A percentile compares a stretch with the other conserved stretches of the same genome.
Evolutionary conservation across 1,140 invertebrate species (phyloP).

Genomic region (Saxidomus purpurata): DNA sequence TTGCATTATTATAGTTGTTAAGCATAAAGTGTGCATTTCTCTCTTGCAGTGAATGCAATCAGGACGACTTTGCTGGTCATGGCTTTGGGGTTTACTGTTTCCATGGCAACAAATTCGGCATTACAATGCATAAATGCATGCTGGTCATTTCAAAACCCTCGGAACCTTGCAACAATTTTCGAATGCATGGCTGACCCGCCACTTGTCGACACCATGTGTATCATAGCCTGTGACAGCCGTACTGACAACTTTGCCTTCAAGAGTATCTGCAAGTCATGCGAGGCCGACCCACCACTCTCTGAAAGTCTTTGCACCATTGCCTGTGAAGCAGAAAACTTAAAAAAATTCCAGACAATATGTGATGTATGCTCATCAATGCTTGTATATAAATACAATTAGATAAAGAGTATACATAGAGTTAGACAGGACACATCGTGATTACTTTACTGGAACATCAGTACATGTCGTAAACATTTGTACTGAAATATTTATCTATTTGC

Average conservation of each 20-base stretch:
- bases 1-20: no score
- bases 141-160: conserved; percentile 5
- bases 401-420: no score
- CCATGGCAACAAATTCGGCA: neutral
- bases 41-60: neutral
- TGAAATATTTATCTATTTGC: no score
- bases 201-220: neutral
- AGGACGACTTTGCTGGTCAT: neutral
- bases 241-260: neutral
- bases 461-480: no score
- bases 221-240: neutral
- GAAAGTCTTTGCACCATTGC: neutral
- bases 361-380: neutral
- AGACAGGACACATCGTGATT: no score
- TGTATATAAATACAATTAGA: neutral
- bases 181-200: neutral
- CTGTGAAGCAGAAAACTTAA: neutral
- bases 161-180: neutral
- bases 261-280: neutral
- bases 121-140: conserved; percentile 2
- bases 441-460: no score
- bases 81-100: neutral
- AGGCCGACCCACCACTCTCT: neutral
- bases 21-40: no score
- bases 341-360: neutral